Evolutionary conservation across 2,797 vertebrate species (phyloP).

Genomic region (Nyctalus aviator): DNA sequence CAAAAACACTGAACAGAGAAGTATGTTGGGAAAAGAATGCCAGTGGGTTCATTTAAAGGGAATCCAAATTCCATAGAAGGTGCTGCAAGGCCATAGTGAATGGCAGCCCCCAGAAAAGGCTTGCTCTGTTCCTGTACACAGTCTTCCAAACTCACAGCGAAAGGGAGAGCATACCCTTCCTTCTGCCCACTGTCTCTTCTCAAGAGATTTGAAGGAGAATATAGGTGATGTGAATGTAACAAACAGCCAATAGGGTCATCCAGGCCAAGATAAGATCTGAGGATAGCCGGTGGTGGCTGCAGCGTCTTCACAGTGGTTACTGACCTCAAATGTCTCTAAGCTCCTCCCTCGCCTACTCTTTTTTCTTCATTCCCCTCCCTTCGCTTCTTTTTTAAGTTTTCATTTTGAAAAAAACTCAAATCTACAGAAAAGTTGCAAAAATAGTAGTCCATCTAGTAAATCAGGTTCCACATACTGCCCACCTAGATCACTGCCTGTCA

Average conservation of each 20-base stretch:
- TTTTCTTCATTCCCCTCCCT: too few relatives aligned
- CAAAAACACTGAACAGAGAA: neutral
- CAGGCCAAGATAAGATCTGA: neutral
- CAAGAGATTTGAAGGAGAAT: neutral
- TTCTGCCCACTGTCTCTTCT: fast-evolving
- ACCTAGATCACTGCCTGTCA: too few relatives aligned
- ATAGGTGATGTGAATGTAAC: fast-evolving
- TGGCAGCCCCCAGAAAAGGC: too few relatives aligned
- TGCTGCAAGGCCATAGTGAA: fast-evolving
- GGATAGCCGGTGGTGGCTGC: neutral
- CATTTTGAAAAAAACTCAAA: neutral
- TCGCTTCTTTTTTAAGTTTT: neutral
- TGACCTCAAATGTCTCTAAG: neutral
- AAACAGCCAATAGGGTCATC: fast-evolving
- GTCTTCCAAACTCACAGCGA: fast-evolving
- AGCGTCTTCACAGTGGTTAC: fast-evolving
- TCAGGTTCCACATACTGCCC: neutral
- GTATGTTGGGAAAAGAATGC: neutral
- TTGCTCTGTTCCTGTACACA: fast-evolving
- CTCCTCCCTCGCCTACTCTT: neutral
- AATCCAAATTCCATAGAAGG: neutral
- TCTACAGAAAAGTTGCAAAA: neutral
- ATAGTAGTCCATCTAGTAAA: neutral
- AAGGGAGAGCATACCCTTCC: fast-evolving
- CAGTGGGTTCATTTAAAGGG: neutral